Percentiles rank a stretch among this genome's conserved stretches.
These are phyloP conservation scores for Cygnus buccinator DNA, from an alignment of 2,113 vertebrate genomes.

Conservation along the genomic window DNA sequence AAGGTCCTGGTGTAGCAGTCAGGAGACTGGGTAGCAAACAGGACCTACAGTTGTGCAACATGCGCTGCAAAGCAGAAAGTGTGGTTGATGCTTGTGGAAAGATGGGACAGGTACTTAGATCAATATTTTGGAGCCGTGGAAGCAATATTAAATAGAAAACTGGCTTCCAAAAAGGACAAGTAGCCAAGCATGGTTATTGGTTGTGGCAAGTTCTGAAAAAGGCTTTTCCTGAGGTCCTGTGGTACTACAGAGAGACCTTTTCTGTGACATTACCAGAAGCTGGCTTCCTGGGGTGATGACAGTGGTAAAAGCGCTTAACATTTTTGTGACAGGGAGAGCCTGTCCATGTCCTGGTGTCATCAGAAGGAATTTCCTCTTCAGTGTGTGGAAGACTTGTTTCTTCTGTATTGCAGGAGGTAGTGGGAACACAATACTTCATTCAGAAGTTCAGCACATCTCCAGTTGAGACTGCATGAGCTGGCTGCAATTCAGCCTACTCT, in stretches of 20 bases:
- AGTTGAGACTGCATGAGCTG: background rate
- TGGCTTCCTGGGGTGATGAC: background rate
- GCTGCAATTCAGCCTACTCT: background rate
- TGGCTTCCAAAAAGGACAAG: background rate
- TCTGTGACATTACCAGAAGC: background rate
- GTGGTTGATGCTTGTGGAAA: background rate
- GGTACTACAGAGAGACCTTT: background rate
- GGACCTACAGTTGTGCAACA: background rate
- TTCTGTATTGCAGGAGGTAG: background rate
- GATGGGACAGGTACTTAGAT: rapidly evolving
- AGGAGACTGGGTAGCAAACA: background rate
- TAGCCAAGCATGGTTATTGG: background rate
- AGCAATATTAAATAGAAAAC: background rate
- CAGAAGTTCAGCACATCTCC: background rate
- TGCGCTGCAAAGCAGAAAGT: background rate
- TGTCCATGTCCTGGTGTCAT: background rate
- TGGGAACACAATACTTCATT: background rate
- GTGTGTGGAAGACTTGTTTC: background rate
- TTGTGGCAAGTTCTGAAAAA: background rate
- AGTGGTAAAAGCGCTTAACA: background rate
- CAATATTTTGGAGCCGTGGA: background rate
- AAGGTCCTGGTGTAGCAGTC: background rate
- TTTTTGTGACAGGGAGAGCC: background rate
- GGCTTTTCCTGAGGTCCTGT: background rate
- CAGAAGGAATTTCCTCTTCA: background rate